A percentile compares a stretch with the other conserved stretches of the same genome.
These are phyloP conservation scores for Nerophis ophidion DNA, from an alignment of 2,113 vertebrate genomes.

Conservation along the genomic window DNA sequence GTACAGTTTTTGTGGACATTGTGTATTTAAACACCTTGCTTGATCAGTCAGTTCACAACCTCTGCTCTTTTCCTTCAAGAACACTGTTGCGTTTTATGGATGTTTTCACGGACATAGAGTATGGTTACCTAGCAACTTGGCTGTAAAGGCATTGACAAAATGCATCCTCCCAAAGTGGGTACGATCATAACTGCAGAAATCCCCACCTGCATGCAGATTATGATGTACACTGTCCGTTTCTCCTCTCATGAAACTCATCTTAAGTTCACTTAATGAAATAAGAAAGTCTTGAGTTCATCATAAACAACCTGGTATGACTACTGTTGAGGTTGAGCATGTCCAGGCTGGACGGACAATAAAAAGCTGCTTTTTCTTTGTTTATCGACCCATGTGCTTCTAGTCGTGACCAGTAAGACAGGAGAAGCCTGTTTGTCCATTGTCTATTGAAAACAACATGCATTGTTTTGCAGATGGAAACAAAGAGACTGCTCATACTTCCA, in stretches of 20 bases:
- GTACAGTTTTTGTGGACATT: neutral
- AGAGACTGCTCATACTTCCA: constrained; percentile 45
- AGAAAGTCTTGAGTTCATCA: constrained; percentile 10
- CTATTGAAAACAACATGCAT: constrained; percentile 32
- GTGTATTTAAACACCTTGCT: neutral
- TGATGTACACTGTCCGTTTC: neutral
- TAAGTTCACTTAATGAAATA: constrained; percentile 9
- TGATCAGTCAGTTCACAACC: neutral
- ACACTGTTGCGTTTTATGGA: neutral
- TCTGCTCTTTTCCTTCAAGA: neutral
- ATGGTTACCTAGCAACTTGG: neutral
- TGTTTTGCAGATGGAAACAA: constrained; percentile 30
- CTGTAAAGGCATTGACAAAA: neutral
- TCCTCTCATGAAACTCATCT: neutral
- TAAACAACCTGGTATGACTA: constrained; percentile 20
- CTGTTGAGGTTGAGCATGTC: constrained; percentile 15
- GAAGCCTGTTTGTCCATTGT: constrained; percentile 29
- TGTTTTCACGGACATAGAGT: neutral
- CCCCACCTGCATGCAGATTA: neutral
- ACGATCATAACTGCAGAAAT: neutral
- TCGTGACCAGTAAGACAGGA: constrained; percentile 50
- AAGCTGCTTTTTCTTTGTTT: constrained; percentile 35
- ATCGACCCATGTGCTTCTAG: constrained; percentile 40
- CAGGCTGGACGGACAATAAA: constrained; percentile 17
- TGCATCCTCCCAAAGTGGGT: neutral